Evolutionary conservation across 2,113 vertebrate species (phyloP), one percentile per base, ranked within the genome.

Genomic region (Gila orcuttii): DNA sequence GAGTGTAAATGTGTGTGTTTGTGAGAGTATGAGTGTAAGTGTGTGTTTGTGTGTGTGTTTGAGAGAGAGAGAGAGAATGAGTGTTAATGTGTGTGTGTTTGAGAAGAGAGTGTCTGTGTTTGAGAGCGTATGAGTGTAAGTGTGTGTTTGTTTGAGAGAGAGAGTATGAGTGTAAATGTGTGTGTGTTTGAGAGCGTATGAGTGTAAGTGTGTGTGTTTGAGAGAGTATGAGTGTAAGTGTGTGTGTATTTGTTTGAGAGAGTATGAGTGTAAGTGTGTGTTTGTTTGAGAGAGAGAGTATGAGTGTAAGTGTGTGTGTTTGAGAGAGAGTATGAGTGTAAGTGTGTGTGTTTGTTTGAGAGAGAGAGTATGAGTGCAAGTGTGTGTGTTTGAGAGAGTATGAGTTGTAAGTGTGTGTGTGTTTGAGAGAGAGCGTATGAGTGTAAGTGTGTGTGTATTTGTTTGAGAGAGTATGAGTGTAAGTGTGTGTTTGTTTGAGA

Each of bases 21-120:
- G 21, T 0, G 7, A 1, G 57, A 1, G 23, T 3, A 8, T n/a
- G 21, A 0, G 21, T 23, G 21, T 19, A 1, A 6, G 15, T 0
- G 52, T 1, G 52, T 6, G 52, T 21, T 5, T 19, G 52, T 6
- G 15, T 19, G 23, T 12, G 59, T 25, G 9, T 11, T 21, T 23
- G 28, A 28, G 28, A 28, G 23, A 2, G 1, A 2, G 1, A 0
- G 23, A 1, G 59, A 0, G 23, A 11, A 9, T n/a, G 59, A 4
- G 50, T 6, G 52, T 28, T 1, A 28, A 4, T 17, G 55, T 9
- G 13, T 17, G 55, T 9, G 59, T 60, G 59, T 11, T 9, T 11
- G 3, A 0, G 23, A 1, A n/a, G n/a, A n/a, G n/a, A n/a, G n/a
- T n/a, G n/a, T n/a, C n/a, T n/a, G n/a, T n/a, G n/a, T n/a, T n/a